phyloP scores from a whole-genome alignment of 2,888 invertebrate species.

The Xylota segnis region DNA sequence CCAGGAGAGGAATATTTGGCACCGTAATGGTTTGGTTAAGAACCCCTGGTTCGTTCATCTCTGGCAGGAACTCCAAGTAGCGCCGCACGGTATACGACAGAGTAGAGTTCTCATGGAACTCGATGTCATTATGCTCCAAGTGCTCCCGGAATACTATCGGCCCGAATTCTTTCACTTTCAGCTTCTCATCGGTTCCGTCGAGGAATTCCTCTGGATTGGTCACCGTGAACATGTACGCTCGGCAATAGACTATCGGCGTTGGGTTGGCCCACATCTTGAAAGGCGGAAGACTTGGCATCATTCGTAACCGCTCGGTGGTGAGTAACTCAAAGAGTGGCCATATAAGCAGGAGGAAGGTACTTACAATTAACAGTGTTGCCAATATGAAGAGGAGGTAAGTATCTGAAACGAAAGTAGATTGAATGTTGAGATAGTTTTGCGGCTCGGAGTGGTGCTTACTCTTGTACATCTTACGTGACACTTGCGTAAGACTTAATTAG shows the following conservation, averaged over 20 bases:
- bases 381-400: slow-evolving; percentile 83
- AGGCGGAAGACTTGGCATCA: slow-evolving; percentile 88
- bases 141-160: slow-evolving; percentile 84
- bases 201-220: slow-evolving; percentile 90
- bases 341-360: slow-evolving; percentile 86
- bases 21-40: slow-evolving; percentile 86
- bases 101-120: slow-evolving; percentile 79
- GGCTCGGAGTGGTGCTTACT: not conserved
- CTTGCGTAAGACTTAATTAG: not conserved
- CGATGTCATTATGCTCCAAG: slow-evolving; percentile 72
- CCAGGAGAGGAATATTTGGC: slow-evolving; percentile 83
- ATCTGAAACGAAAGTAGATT: slow-evolving; percentile 83
- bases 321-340: slow-evolving; percentile 87
- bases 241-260: slow-evolving; percentile 87
- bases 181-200: slow-evolving; percentile 87
- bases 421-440: not conserved
- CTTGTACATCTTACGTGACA: slow-evolving; percentile 3
- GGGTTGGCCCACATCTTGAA: slow-evolving; percentile 89
- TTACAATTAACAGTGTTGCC: slow-evolving; percentile 84
- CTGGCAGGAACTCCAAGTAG: slow-evolving; percentile 86
- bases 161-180: slow-evolving; percentile 89
- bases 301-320: slow-evolving; percentile 87
- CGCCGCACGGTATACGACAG: slow-evolving; percentile 86
- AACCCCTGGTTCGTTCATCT: slow-evolving; percentile 86
- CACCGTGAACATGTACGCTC: slow-evolving; percentile 90